Evolutionary conservation across 1,140 invertebrate genomes (phyloP), one percentile per base, ranked within the genome.

Genomic region (Pseudomyrmex flavicornis): DNA sequence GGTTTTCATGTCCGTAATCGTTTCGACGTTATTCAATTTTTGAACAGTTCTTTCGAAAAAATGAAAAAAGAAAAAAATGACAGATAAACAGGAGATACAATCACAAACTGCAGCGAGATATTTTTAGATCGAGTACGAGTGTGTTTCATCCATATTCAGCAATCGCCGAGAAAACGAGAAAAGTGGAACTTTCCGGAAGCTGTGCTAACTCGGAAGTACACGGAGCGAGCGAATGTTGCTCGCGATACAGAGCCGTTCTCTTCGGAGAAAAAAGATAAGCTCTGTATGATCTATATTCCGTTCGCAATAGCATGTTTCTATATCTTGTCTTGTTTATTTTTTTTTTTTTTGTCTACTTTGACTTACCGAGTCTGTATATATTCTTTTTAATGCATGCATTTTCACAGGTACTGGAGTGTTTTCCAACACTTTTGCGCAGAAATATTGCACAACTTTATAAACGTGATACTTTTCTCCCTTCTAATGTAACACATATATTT

Each of bases 101-200:
- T 26, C 10, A 10, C 13, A 61, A 35, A 35, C 17, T 13, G n/a
- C n/a, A 72, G n/a, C 9, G 48, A n/a, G 17, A 82, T 75, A 74
- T 35, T 15, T 65, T 74, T 63, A 75, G 70, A 58, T 82, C 17
- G 69, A 80, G 13, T 66, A 70, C 58, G 52, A 56, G 56, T 66
- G 48, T 35, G 48, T 54, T 73, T 77, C 87, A 85, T 88, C 66
- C 85, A 87, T 85, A 87, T 82, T 85, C 85, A 85, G 50, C 17
- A 61, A 85, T 85, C 61, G 75, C 52, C 22, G 63, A 65, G 65
- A 59, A 80, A 85, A 76, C 63, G 72, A 50, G 44, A 5, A 44
- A 10, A 61, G 58, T 82, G 65, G 73, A 44, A 35, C 35, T 35
- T 35, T 35, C 35, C 20, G 68, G 61, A 70, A 72, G 54, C 58